Percentiles rank a stretch among this genome's conserved stretches.
Evolutionary conservation across 2,888 invertebrate species (phyloP).

Genomic region (Microctonus aethiopoides): DNA sequence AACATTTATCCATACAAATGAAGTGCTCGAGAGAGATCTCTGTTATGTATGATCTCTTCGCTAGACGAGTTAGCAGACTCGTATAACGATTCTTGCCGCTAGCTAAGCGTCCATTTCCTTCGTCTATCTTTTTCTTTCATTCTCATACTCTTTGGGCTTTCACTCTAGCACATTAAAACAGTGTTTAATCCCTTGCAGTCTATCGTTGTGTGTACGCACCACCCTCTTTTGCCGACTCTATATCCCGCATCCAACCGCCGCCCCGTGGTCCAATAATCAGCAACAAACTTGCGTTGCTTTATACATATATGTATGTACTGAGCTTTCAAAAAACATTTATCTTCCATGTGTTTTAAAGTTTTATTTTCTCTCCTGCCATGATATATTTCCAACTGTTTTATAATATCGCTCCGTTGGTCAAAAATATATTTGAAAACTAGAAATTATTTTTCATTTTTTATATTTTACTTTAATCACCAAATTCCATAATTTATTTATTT

Average conservation of each 20-base stretch:
- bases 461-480: too few species aligned
- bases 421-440: background rate
- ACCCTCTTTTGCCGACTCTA: conserved; percentile 11
- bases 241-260: conserved; percentile 26
- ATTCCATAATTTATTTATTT: too few species aligned
- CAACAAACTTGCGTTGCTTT: conserved; percentile 22
- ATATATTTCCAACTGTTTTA: background rate
- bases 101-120: conserved; percentile 25
- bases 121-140: conserved; percentile 23
- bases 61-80: conserved; percentile 59
- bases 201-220: background rate
- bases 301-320: conserved; percentile 33
- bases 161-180: conserved; percentile 23
- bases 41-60: conserved; percentile 38
- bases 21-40: conserved; percentile 28
- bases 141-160: conserved; percentile 13
- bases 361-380: conserved; percentile 11
- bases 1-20: background rate
- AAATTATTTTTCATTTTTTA: background rate
- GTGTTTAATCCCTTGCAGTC: conserved; percentile 17
- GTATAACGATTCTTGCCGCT: conserved; percentile 57
- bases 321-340: conserved; percentile 43
- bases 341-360: conserved; percentile 8
- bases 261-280: conserved; percentile 29
- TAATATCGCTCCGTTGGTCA: conserved; percentile 10